Base-by-base conservation (phyloP, 2,113 vertebrate species). In the Tragulus kanchil region DNA sequence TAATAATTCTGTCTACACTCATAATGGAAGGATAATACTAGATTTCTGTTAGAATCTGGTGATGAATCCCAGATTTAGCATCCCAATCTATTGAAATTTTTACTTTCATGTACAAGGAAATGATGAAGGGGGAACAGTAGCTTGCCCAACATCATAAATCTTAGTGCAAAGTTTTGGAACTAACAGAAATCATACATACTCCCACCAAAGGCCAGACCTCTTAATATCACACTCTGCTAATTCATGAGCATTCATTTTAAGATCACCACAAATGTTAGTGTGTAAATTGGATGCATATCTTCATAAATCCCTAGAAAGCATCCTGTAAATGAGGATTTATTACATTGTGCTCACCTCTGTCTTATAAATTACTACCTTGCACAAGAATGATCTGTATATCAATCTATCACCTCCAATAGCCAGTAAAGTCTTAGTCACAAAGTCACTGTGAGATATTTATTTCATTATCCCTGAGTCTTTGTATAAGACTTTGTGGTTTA, bases 281-380 rank as follows among this genome's bases (percentile, higher is more conserved):
- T 83, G 28, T 54, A 56, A 84, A 59, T n/a, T 92, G 36, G 56
- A 89, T 8, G 13, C 64, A 81, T 19, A 84, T 65, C 6, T 87
- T 95, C 56, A 96, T 87, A 96, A 90, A 88, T 90, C 7, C 36
- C 84, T 28, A 84, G 62, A 75, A 95, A 95, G 15, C 16, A 94
- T 73, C 28, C 21, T 84, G 8, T 52, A 92, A 95, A 52, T 92
- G 25, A 42, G 1, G 58, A 95, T 96, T 95, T 90, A 69, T 92
- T 78, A 58, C 17, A 31, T 1, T 45, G 52, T 31, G 3, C 5
- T 95, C 56, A 85, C 36, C 19, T 96, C 48, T 85, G n/a, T 62
- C 93, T 87, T 50, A 10, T 97, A 89, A 94, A 93, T 96, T 58
- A 90, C 31, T 59, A 28, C 4, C 62, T 69, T 86, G 52, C 11